phyloP scores from a whole-genome alignment of 2,797 vertebrate species.

The Pantherophis vulpinus region DNA sequence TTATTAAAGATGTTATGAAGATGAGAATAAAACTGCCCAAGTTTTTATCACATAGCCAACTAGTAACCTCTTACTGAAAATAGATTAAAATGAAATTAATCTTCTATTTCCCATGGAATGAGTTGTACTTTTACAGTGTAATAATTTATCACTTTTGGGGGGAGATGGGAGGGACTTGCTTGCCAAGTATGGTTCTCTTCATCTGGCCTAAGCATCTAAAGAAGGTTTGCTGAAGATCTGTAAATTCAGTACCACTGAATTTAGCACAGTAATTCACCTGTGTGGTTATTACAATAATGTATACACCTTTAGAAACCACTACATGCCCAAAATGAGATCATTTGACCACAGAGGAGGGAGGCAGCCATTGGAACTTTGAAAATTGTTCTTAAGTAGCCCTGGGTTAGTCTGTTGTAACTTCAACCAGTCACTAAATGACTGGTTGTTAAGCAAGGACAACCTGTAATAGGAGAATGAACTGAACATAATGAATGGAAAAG shows the following conservation, averaged over 20 bases:
- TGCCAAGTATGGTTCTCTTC: background rate
- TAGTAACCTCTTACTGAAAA: background rate
- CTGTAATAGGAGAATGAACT: background rate
- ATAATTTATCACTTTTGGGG: background rate
- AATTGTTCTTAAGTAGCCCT: background rate
- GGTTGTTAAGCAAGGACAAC: background rate
- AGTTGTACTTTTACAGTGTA: background rate
- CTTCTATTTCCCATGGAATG: background rate
- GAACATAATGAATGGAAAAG: no score
- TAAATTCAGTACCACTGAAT: background rate
- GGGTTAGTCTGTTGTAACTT: background rate
- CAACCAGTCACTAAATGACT: background rate
- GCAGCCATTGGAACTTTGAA: background rate
- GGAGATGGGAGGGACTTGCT: background rate
- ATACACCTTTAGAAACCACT: background rate
- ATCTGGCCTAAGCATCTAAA: background rate
- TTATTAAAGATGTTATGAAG: background rate
- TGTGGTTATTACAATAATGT: background rate
- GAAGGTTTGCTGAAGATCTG: background rate
- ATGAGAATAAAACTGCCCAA: background rate
- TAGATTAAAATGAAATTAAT: background rate
- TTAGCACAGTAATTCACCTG: background rate
- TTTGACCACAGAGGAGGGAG: background rate
- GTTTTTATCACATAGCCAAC: background rate
- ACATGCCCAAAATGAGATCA: background rate